Conservation (phyloP, 2,113 vertebrate species). For the Aythya baeri region DNA sequence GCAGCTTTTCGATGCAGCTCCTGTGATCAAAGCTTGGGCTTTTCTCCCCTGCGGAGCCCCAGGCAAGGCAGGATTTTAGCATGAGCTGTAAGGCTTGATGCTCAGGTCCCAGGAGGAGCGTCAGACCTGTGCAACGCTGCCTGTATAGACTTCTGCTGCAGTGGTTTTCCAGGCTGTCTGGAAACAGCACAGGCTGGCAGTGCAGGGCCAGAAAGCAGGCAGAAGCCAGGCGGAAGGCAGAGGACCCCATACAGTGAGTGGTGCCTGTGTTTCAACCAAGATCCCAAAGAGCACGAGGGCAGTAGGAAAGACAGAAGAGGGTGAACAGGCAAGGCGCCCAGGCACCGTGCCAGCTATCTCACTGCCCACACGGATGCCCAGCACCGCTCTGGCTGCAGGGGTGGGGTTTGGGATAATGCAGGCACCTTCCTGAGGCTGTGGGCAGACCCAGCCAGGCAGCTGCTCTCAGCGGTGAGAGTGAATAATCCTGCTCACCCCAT, state of each 20-base stretch:
- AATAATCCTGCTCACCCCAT: neutral
- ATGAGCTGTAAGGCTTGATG: neutral
- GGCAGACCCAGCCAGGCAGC: neutral
- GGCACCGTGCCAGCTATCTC: neutral
- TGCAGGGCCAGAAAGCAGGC: neutral
- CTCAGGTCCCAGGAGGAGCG: neutral
- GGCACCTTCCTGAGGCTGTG: neutral
- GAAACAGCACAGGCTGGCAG: neutral
- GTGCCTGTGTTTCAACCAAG: neutral
- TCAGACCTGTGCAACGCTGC: neutral
- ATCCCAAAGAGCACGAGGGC: neutral
- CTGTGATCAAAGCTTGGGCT: neutral
- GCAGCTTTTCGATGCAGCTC: neutral
- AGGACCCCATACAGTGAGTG: neutral
- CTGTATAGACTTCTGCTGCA: neutral
- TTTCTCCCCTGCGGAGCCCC: neutral
- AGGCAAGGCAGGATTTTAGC: neutral
- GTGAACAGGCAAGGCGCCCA: neutral
- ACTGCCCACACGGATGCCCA: neutral
- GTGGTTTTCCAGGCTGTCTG: neutral
- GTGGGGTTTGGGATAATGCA: neutral
- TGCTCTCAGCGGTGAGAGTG: neutral
- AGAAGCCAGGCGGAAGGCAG: neutral
- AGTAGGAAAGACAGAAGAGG: neutral
- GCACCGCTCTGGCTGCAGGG: neutral